Base-by-base conservation (phyloP, 2,888 invertebrate species). In the Eristalis tenax region DNA sequence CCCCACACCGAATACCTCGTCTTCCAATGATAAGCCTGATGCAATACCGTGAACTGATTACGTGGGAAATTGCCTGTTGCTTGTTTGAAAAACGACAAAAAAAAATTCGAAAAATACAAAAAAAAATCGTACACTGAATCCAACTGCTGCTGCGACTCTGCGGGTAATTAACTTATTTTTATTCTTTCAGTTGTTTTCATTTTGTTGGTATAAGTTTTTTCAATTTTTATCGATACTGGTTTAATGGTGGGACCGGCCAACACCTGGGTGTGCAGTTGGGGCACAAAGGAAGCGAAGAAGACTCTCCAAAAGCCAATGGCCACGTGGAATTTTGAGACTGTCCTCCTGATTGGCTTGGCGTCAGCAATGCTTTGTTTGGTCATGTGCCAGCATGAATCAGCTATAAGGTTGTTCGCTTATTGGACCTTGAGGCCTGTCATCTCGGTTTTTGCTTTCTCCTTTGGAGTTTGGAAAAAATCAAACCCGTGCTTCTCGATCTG, bases 1-100 rank as follows among this genome's bases (percentile, higher is more conserved):
- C 68, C 63, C 4, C 38, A 32, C 40, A 61, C 86, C 85, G 78
- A 38, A 65, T 26, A 26, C 61, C 75, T 65, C 78, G 70, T 83
- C 82, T 83, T 77, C 73, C 65, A 83, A 65, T 78, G 82, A 86
- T 82, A 86, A 83, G 78, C 82, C 86, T 86, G 86, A 86, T 86
- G 86, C 86, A 86, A 86, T 86, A 86, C 63, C 82, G 78, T 32
- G 69, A 22, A 56, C 70, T 78, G 86, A 83, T 86, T 86, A 65
- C 86, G 66, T 82, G 70, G 38, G 65, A 70, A 63, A 23, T 22
- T 13, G 28, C 43, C 35, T 15, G 26, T 38, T 32, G 28, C 28
- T 50, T 32, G 28, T 38, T 26, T 18, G 18, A 75, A 66, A 59
- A 57, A 22, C 65, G n/a, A 43, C 43, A 43, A 43, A 32, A 32